A percentile compares a stretch with the other conserved stretches of the same genome.
Evolutionary conservation across 2,888 invertebrate species (phyloP).

Genomic region (Epistrophe eligans): DNA sequence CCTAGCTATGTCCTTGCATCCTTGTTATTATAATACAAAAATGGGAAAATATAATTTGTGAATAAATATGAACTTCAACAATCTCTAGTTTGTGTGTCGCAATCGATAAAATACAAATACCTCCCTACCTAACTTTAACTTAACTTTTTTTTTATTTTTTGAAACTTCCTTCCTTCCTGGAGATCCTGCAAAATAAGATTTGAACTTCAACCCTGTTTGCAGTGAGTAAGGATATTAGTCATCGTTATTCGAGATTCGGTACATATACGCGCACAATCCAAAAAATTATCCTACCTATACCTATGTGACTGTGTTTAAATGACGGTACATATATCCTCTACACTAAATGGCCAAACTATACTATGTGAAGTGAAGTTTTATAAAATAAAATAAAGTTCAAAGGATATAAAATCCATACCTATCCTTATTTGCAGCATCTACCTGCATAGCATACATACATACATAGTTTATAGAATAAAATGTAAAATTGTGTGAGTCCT

Average conservation of each 20-base stretch:
- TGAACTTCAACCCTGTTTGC: slow-evolving; percentile 55
- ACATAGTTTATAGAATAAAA: slow-evolving; percentile 26
- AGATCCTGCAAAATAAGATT: slow-evolving; percentile 32
- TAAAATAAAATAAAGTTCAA: not conserved
- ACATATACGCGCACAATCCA: slow-evolving; percentile 70
- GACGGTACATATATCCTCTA: not conserved
- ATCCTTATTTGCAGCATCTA: not conserved
- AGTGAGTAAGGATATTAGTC: slow-evolving; percentile 72
- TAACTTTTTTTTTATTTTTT: not conserved
- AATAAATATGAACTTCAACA: slow-evolving; percentile 16
- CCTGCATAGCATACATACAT: not conserved
- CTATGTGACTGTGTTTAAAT: slow-evolving; percentile 19
- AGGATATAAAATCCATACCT: not conserved
- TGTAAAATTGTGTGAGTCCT: slow-evolving; percentile 14
- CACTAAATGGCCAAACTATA: not conserved
- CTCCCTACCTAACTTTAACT: not conserved
- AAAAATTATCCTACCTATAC: not conserved
- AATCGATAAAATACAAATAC: slow-evolving; percentile 49
- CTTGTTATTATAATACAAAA: not conserved
- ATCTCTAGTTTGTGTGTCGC: slow-evolving; percentile 8
- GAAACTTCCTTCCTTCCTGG: not conserved
- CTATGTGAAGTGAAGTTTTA: slow-evolving; percentile 3
- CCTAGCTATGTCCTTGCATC: not conserved
- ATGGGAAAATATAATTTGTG: slow-evolving; percentile 6
- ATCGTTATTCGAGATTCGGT: slow-evolving; percentile 53